Percentiles rank a stretch among this genome's conserved stretches.
These are phyloP conservation scores for Lordiphosa stackelbergi DNA, from an alignment of 1,140 invertebrate genomes.

Conservation along the genomic window DNA sequence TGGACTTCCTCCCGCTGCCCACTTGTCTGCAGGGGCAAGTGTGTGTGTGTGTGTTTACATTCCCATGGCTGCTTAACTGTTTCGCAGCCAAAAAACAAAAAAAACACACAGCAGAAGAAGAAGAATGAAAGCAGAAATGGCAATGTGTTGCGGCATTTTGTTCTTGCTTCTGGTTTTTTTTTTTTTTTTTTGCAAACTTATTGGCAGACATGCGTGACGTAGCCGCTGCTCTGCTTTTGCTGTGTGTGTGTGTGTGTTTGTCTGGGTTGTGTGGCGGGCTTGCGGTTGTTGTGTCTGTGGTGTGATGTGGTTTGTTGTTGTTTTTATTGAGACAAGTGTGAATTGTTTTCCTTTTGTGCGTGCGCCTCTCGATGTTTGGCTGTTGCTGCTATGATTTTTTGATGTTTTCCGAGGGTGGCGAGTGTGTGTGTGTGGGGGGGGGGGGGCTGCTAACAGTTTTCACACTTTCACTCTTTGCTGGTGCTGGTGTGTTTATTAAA, in stretches of 20 bases:
- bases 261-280: slow-evolving; percentile 26
- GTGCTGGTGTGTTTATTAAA: slow-evolving; percentile 10
- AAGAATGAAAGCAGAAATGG: slow-evolving; percentile 46
- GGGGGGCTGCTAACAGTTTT: slow-evolving; percentile 40
- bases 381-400: slow-evolving; percentile 69
- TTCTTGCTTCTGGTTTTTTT: slow-evolving; percentile 44
- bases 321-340: slow-evolving; percentile 75
- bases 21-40: slow-evolving; percentile 12
- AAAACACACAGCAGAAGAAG: slow-evolving; percentile 16
- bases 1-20: slow-evolving; percentile 25
- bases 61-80: slow-evolving; percentile 60
- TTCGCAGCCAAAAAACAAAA: slow-evolving; percentile 41
- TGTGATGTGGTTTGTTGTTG: slow-evolving; percentile 67
- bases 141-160: slow-evolving; percentile 72
- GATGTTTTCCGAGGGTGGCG: slow-evolving; percentile 51
- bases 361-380: slow-evolving; percentile 43
- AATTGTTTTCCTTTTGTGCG: slow-evolving; percentile 66
- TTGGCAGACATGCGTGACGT: slow-evolving; percentile 63
- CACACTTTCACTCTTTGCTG: slow-evolving; percentile 60
- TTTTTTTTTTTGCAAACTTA: slow-evolving; percentile 62
- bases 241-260: slow-evolving; percentile 38
- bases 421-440: slow-evolving; percentile 23
- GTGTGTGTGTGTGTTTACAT: slow-evolving; percentile 38
- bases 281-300: slow-evolving; percentile 29
- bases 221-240: slow-evolving; percentile 14